phyloP scores from a whole-genome alignment of 2,797 vertebrate species.

The Tragelaphus oryx region DNA sequence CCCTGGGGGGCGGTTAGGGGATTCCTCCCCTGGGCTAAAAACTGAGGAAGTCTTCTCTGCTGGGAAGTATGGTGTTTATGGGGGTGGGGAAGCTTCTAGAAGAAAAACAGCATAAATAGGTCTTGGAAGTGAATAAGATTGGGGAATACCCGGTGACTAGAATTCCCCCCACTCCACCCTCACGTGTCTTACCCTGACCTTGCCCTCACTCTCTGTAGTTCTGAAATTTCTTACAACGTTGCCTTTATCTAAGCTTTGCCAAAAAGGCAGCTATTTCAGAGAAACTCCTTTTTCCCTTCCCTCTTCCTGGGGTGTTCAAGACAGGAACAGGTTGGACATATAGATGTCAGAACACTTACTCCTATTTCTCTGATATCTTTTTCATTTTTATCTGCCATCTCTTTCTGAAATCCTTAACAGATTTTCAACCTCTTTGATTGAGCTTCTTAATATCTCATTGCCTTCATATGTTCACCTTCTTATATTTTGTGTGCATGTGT shows the following conservation, averaged over 20 bases:
- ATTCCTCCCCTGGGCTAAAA: background rate
- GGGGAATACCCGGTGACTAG: background rate
- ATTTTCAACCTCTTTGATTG: background rate
- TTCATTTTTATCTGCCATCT: background rate
- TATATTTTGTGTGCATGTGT: background rate
- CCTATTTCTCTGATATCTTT: background rate
- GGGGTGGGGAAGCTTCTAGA: background rate
- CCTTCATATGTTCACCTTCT: background rate
- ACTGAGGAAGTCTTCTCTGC: background rate
- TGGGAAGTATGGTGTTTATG: background rate
- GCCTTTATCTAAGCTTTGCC: background rate
- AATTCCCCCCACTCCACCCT: background rate
- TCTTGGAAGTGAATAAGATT: background rate
- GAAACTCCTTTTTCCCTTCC: background rate
- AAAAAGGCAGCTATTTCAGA: background rate
- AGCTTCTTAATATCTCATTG: background rate
- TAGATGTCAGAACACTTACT: background rate
- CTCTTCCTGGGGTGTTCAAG: background rate
- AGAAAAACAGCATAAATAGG: background rate
- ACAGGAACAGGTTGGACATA: background rate
- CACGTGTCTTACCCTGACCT: background rate
- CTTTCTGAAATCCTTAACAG: background rate
- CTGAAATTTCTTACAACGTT: background rate
- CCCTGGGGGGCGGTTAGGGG: background rate
- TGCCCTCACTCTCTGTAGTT: background rate